Conservation (phyloP, 35 echinoderm and acorn worm genomes). For the Ophioderma brevispina region DNA sequence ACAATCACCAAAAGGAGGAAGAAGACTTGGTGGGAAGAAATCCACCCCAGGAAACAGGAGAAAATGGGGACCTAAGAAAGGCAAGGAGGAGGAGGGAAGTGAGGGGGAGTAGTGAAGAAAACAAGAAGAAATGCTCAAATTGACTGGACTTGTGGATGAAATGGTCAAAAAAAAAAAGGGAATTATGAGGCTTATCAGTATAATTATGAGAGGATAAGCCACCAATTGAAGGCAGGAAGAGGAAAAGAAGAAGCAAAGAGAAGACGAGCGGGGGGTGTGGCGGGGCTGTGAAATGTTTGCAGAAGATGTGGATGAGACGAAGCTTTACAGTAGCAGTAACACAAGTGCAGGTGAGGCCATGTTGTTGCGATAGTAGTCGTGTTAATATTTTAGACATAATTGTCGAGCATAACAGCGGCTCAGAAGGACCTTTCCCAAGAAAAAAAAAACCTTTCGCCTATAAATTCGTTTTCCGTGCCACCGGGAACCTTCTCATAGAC, state of each 20-base stretch:
- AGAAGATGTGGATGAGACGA: slow-evolving; percentile 84
- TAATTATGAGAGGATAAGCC: slow-evolving; percentile 90
- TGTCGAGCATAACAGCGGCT: too few species aligned
- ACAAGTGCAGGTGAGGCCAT: too few species aligned
- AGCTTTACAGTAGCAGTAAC: too few species aligned
- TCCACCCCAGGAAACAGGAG: slow-evolving; percentile 32
- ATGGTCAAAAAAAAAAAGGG: slow-evolving; percentile 71
- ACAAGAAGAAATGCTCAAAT: slow-evolving; percentile 87
- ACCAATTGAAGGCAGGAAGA: slow-evolving; percentile 68
- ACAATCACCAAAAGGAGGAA: slow-evolving; percentile 81
- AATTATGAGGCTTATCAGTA: slow-evolving; percentile 95
- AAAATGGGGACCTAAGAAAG: slow-evolving; percentile 63
- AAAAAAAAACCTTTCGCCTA: too few species aligned
- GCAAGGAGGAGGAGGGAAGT: slow-evolving; percentile 19
- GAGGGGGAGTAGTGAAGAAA: not conserved
- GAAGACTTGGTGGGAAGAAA: slow-evolving; percentile 90
- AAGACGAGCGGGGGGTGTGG: too few species aligned
- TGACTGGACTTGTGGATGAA: slow-evolving; percentile 89
- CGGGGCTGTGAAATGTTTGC: slow-evolving; percentile 97
- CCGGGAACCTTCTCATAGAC: too few species aligned
- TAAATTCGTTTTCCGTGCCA: too few species aligned
- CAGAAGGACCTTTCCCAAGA: too few species aligned
- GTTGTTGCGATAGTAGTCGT: too few species aligned
- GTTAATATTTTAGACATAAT: too few species aligned
- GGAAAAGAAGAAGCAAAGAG: slow-evolving; percentile 51